A percentile compares a stretch with the other conserved stretches of the same genome.
Conservation (phyloP, 1,140 invertebrate species). For the Maconellicoccus hirsutus region DNA sequence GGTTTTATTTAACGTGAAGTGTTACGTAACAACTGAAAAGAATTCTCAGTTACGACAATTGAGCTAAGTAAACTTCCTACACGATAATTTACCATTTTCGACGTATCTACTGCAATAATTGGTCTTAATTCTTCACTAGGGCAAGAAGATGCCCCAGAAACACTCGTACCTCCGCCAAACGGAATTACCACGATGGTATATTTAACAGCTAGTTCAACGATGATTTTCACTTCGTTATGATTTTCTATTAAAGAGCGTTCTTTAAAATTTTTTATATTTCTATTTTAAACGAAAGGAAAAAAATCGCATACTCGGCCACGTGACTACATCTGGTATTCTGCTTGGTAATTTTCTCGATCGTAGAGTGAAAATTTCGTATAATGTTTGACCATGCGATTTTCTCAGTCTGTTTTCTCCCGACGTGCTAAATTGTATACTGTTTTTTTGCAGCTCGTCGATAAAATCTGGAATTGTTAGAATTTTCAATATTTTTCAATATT, state of each 20-base stretch:
- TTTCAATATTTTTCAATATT: slow-evolving; percentile 1
- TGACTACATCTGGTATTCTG: slow-evolving; percentile 83
- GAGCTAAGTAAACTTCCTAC: not conserved
- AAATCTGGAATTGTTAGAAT: slow-evolving; percentile 27
- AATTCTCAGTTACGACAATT: too few species aligned
- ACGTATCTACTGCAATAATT: slow-evolving; percentile 86
- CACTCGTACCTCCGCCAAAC: slow-evolving; percentile 92
- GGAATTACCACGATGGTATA: slow-evolving; percentile 81
- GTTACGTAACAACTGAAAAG: too few species aligned
- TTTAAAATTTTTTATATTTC: not conserved
- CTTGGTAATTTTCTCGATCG: slow-evolving; percentile 51
- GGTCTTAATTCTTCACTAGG: slow-evolving; percentile 65
- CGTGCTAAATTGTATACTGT: slow-evolving; percentile 62
- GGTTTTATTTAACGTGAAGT: too few species aligned
- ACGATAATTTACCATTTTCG: slow-evolving; percentile 62
- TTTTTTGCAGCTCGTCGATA: slow-evolving; percentile 68
- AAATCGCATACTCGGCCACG: slow-evolving; percentile 64
- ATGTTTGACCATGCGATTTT: slow-evolving; percentile 87
- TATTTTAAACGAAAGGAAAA: not conserved
- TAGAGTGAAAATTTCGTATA: slow-evolving; percentile 76
- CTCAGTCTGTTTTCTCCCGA: slow-evolving; percentile 72
- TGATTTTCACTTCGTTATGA: slow-evolving; percentile 68
- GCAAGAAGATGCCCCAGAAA: slow-evolving; percentile 81
- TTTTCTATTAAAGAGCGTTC: slow-evolving; percentile 36
- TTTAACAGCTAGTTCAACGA: slow-evolving; percentile 64